Base-by-base conservation (phyloP, 2,113 vertebrate genomes). In the Phrynosoma blainvillii region DNA sequence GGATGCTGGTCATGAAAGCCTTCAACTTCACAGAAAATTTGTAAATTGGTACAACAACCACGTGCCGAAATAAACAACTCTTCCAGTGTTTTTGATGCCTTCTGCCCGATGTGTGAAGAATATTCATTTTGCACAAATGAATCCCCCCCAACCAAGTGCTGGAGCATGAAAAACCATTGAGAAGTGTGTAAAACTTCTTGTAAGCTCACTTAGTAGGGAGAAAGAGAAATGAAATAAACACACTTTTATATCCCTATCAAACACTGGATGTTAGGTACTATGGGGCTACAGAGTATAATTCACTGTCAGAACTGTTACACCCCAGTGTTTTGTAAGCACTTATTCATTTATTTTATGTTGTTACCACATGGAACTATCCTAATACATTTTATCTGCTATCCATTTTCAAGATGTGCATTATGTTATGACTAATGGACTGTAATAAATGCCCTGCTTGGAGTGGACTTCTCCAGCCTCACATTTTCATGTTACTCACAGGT, bases 311-410 rank as follows among this genome's bases (percentile, higher is more conserved):
- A 42, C 21, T n/a, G 36, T 59, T 73, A 73, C 2, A 73, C 52
- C 0, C 4, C n/a, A 73, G 32, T 16, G 62, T 80, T 81, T 74
- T 30, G 18, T 42, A 27, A 74, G 32, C 79, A 73, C 2, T 20
- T 23, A 87, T 42, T 78, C 27, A 32, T 85, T 85, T 78, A 77
- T 85, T 77, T 81, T 54, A 70, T 56, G 23, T 71, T 21, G 32
- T 74, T 80, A 62, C 23, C 59, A 32, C 73, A 59, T 59, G 27
- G 40, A 83, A 70, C 36, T n/a, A 40, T 70, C 65, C 81, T 20
- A 70, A 68, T 70, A 66, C 36, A 82, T 86, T 78, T n/a, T 54
- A 70, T 70, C 40, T 79, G 21, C 42, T 79, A 2, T 68, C 20
- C 7, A 52, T 73, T 80, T 71, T 36, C 66, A 59, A 79, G 30